Base-by-base conservation (phyloP, 1,140 invertebrate genomes). In the Physella acuta region DNA sequence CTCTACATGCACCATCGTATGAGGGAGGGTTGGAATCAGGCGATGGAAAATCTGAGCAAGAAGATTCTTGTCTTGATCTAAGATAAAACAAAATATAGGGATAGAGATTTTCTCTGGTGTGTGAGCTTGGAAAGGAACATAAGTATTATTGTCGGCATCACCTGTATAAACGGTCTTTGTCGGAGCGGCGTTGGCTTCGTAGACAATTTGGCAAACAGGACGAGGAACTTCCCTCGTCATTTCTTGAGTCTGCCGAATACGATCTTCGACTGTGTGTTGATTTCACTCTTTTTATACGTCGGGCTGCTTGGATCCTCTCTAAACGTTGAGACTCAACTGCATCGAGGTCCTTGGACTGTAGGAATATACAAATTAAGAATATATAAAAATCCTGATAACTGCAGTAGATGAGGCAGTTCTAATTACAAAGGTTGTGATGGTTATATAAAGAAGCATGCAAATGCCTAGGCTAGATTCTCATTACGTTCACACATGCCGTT, bases 201-300 rank as follows among this genome's bases (percentile, higher is more conserved):
- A 79, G 76, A 63, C 79, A 78, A 62, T 78, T 82, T 55, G 79
- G 80, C 74, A 82, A 73, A 74, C 80, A 82, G 74, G 78, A 74
- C 72, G 78, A 73, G 67, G 75, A 74, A 55, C 64, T 63, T 20
- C 52, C 64, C 63, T 76, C 76, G 37, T 78, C 74, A 58, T 62
- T 60, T 62, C 66, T 39, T 11, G 71, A 73, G 33, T 73, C 74
- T 34, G 63, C 61, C 53, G 76, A 58, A 60, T 70, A 73, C 58
- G 72, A 68, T 56, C 64, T 67, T 8, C 73, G 75, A 51, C 74
- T 78, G 24, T 65, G 39, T 3, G 71, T 68, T 39, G 80, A 79
- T 61, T 79, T 82, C 60, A 75, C 77, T 24, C 80, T 56, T 49
- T 78, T 72, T 30, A 82, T 82, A 36, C 80, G 65, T 61, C 75